Evolutionary conservation across 2,888 invertebrate species (phyloP), one percentile per base, ranked within the genome.

Genomic region (Stictocephala bisonia): DNA sequence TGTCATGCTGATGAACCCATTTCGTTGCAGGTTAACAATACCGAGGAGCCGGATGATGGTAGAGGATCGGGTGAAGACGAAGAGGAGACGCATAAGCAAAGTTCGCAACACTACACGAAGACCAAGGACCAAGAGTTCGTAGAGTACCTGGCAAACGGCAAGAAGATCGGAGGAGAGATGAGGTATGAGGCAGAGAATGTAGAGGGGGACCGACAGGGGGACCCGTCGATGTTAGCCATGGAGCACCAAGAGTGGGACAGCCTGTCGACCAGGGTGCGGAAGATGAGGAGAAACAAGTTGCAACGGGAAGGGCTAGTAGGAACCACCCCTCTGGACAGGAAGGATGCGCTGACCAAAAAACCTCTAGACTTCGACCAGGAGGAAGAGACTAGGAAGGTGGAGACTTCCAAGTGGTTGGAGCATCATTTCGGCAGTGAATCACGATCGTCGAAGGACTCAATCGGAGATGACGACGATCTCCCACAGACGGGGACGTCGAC

Each of bases 321-420:
- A 81, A 35, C 78, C 76, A 53, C 80, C 79, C 56, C 79, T 79
- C 86, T 87, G 75, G 92, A 91, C 79, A 89, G 94, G 72, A 94
- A 93, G 84, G 94, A 95, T 84, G 92, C 91, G 3, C 86, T 94
- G 80, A 92, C 93, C 41, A 91, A 92, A 82, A 90, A 91, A 70
- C 94, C 95, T 0, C 85, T 94, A 76, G 94, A 95, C 84, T 91
- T 94, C 80, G 94, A 94, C 82, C 90, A 93, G 81, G 95, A 95
- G 83, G 95, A 95, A 83, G 93, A 94, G 83, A 94, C 94, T 4
- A 88, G 95, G 74, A 95, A 95, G 84, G 91, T 92, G 78, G 95
- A 95, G 85, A 95, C 95, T 0, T 94, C 93, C 76, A 94, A 94
- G 85, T 95, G 95, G 95, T 86, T 95, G 69, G 95, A 95, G 81